phyloP scores from a whole-genome alignment of 2,888 invertebrate species.

The Cenopis cana region DNA sequence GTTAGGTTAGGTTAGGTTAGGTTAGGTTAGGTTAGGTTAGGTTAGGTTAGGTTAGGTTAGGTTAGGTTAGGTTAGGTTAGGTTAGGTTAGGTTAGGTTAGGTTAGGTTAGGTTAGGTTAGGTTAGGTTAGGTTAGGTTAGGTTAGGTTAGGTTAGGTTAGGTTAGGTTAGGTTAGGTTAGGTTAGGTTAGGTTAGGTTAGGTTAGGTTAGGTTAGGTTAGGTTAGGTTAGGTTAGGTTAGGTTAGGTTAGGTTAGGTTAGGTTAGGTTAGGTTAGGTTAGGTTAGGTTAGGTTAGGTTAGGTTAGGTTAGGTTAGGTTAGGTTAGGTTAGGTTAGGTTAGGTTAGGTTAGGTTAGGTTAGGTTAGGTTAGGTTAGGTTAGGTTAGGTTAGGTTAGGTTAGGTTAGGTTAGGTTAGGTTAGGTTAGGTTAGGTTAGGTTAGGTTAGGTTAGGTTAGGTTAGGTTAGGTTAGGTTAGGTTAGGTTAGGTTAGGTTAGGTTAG shows the following conservation, averaged over 20 bases:
- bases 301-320: slow-evolving; percentile 33
- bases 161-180: slow-evolving; percentile 48
- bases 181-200: slow-evolving; percentile 43
- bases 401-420: slow-evolving; percentile 34
- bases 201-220: slow-evolving; percentile 14
- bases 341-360: slow-evolving; percentile 44
- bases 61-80: slow-evolving; percentile 50
- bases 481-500: no score
- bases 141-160: slow-evolving; percentile 48
- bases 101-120: slow-evolving; percentile 49
- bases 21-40: slow-evolving; percentile 49
- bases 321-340: slow-evolving; percentile 35
- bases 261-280: slow-evolving; percentile 23
- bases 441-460: no score
- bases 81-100: slow-evolving; percentile 50
- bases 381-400: slow-evolving; percentile 42
- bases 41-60: slow-evolving; percentile 50
- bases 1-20: slow-evolving; percentile 50
- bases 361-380: slow-evolving; percentile 40
- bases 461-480: no score
- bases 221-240: no score
- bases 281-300: slow-evolving; percentile 41
- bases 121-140: slow-evolving; percentile 49
- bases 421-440: no score
- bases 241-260: no score